Evolutionary conservation across 2,888 invertebrate genomes (phyloP).

Genomic region (Bhutanitis thaidina): DNA sequence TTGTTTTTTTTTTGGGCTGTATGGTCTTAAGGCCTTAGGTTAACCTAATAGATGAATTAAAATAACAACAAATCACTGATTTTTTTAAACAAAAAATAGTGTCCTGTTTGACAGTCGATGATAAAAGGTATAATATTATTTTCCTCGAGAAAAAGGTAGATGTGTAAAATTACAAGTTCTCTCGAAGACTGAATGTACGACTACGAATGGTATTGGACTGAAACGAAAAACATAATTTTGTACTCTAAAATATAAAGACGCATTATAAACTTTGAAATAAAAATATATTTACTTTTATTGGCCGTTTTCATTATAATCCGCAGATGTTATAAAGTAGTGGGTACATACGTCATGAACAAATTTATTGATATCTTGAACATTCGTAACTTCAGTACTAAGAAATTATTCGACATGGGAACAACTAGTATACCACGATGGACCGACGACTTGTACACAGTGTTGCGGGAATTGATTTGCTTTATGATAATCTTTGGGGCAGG

Average conservation of each 20-base stretch:
- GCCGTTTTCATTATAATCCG: conserved; percentile 4
- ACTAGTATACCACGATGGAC: too few relatives aligned
- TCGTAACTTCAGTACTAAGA: too few relatives aligned
- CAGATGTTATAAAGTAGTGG: too few relatives aligned
- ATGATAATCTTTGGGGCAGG: too few relatives aligned
- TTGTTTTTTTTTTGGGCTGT: neutral
- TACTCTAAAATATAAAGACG: conserved; percentile 45
- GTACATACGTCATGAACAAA: too few relatives aligned
- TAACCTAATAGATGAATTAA: too few relatives aligned
- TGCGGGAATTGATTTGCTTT: too few relatives aligned
- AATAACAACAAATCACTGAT: neutral
- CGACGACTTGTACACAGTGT: too few relatives aligned
- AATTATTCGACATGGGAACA: too few relatives aligned
- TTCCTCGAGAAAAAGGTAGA: neutral
- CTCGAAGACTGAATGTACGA: conserved; percentile 31
- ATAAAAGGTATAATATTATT: too few relatives aligned
- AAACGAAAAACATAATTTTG: conserved; percentile 44
- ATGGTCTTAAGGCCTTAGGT: too few relatives aligned
- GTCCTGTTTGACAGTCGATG: neutral
- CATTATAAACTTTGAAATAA: conserved; percentile 60
- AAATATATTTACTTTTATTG: conserved; percentile 42
- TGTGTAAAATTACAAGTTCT: neutral
- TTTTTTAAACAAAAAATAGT: neutral
- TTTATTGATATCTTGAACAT: too few relatives aligned
- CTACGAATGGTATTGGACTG: conserved; percentile 37